A percentile compares a stretch with the other conserved stretches of the same genome.
These are phyloP conservation scores for Nebria ingens DNA, from an alignment of 1,140 invertebrate species.

Conservation along the genomic window DNA sequence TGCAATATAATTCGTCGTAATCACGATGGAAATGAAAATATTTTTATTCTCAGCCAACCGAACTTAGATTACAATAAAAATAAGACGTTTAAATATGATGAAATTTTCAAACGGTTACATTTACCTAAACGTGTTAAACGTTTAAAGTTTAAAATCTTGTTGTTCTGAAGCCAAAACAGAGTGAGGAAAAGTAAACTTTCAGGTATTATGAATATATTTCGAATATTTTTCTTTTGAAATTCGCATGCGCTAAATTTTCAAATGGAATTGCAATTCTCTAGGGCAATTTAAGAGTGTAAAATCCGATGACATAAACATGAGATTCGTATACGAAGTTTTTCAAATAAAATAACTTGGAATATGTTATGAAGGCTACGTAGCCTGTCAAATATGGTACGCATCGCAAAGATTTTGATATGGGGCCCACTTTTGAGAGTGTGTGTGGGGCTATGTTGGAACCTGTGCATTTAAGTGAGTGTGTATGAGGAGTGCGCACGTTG, in stretches of 20 bases:
- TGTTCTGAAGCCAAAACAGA: too few relatives aligned
- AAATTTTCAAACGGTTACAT: too few relatives aligned
- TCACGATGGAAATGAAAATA: too few relatives aligned
- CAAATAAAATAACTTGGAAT: conserved; percentile 8
- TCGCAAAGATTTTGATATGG: not conserved
- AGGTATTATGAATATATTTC: conserved; percentile 1
- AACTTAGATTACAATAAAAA: too few relatives aligned
- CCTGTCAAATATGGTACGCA: conserved; percentile 6
- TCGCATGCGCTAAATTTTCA: not conserved
- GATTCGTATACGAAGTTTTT: conserved; percentile 3
- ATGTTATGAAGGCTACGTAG: conserved; percentile 1
- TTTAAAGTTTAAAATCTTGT: too few relatives aligned
- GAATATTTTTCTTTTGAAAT: not conserved
- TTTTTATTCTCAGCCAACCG: too few relatives aligned
- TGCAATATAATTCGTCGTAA: too few relatives aligned
- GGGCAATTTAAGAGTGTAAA: conserved; percentile 4
- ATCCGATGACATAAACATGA: conserved; percentile 7
- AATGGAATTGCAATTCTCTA: not conserved
- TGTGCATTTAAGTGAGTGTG: not conserved
- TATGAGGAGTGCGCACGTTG: not conserved
- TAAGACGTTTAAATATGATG: too few relatives aligned
- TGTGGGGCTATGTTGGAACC: not conserved
- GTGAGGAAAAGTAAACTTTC: not conserved
- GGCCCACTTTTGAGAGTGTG: not conserved
- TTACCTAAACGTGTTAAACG: too few relatives aligned